Evolutionary conservation across 2,797 vertebrate genomes (phyloP).

Genomic region (Hippoglossus hippoglossus): DNA sequence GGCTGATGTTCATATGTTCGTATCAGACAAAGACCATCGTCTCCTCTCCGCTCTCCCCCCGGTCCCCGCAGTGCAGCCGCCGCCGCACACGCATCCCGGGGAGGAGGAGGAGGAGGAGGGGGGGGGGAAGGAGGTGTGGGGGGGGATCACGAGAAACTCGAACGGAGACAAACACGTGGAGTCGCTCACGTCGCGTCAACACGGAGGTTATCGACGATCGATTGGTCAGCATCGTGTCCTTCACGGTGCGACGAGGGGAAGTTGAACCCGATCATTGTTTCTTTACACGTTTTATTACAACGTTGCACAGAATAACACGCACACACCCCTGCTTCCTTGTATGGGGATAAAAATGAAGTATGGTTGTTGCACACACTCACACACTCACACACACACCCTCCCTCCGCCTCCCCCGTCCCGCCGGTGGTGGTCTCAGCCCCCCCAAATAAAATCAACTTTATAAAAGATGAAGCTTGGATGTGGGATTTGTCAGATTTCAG

Average conservation of each 20-base stretch:
- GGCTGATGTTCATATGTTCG: slow-evolving; percentile 83
- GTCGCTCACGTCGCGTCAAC: slow-evolving; percentile 33
- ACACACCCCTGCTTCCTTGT: slow-evolving; percentile 15
- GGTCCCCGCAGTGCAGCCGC: slow-evolving; percentile 68
- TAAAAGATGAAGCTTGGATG: slow-evolving; percentile 59
- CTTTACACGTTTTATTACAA: slow-evolving; percentile 30
- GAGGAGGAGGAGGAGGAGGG: slow-evolving; percentile 50
- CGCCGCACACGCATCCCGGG: slow-evolving; percentile 49
- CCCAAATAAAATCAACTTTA: slow-evolving; percentile 37
- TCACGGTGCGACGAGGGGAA: slow-evolving; percentile 26
- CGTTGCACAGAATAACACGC: slow-evolving; percentile 14
- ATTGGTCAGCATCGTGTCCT: slow-evolving; percentile 74
- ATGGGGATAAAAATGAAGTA: slow-evolving; percentile 33
- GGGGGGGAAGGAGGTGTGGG: slow-evolving; percentile 57
- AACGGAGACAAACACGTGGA: background rate
- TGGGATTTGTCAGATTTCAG: slow-evolving; percentile 58
- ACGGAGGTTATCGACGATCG: slow-evolving; percentile 61
- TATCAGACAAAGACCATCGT: slow-evolving; percentile 85
- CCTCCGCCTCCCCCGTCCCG: slow-evolving; percentile 1
- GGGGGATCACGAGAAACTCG: slow-evolving; percentile 47
- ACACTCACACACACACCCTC: background rate
- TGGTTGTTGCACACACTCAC: slow-evolving; percentile 30
- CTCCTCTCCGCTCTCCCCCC: slow-evolving; percentile 60
- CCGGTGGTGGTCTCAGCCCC: slow-evolving; percentile 51
- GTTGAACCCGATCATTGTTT: slow-evolving; percentile 24